Conservation (phyloP, 64 coral and sea anemone species). For the Montipora cactus region DNA sequence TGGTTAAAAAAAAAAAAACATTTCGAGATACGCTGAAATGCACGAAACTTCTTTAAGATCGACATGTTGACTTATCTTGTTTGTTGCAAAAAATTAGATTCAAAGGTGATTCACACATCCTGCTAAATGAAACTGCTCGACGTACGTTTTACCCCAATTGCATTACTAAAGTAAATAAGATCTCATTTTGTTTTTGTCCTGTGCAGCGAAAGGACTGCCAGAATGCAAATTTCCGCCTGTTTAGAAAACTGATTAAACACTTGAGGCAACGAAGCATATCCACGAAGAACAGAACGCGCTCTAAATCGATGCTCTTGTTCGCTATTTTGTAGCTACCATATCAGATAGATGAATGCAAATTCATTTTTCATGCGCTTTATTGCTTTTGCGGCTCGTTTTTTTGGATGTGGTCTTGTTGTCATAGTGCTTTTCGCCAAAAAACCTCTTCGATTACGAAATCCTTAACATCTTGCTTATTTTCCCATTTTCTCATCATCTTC, state of each 20-base stretch:
- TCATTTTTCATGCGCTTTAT: not conserved
- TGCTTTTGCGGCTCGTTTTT: not conserved
- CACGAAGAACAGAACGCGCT: not conserved
- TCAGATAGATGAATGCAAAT: not conserved
- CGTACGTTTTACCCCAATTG: not conserved
- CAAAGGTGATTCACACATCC: not conserved
- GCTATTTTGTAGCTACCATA: not conserved
- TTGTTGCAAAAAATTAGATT: too few species aligned
- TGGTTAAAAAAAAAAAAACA: too few species aligned
- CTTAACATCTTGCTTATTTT: not conserved
- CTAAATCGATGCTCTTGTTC: constrained; percentile 1
- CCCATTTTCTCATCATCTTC: not conserved
- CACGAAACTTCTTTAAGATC: too few species aligned
- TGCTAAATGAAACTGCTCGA: not conserved
- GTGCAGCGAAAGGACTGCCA: not conserved
- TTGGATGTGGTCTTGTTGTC: constrained; percentile 4
- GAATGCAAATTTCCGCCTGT: constrained; percentile 25
- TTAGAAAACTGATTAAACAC: constrained; percentile 37
- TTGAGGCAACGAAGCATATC: constrained; percentile 34
- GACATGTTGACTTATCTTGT: too few species aligned
- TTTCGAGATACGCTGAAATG: too few species aligned
- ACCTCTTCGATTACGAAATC: not conserved
- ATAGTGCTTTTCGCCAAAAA: not conserved
- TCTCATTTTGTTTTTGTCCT: not conserved
- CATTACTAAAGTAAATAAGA: not conserved